Base-by-base conservation (phyloP, 2,888 invertebrate species). In the Strigamia crassipes region DNA sequence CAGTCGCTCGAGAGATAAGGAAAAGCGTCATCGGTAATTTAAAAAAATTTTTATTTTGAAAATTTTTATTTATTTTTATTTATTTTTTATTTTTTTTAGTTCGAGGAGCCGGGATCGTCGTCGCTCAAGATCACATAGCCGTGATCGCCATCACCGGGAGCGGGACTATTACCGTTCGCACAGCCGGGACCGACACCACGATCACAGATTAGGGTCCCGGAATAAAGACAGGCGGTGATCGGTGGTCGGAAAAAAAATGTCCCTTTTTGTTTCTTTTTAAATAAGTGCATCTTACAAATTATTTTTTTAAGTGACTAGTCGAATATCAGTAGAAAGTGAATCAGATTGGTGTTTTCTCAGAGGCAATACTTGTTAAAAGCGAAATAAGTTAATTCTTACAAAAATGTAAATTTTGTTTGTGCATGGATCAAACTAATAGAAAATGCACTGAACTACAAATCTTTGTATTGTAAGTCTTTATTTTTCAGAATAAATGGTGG, bases 91-190 rank as follows among this genome's bases (percentile, higher is more conserved):
- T 56, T 23, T 23, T 27, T 56, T 23, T 23, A 82, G 82, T 27
- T 82, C 78, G 15, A 18, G 79, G 10, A 82, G 82, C 34, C 42
- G 56, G 34, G 82, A 82, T 13, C 18, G 66, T 13, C 79, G 82
- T 12, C 78, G 79, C 9, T 82, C 82, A 12, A 18, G 73, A 46
- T 82, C 82, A 21, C 41, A 61, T n/a, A 82, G 82, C 78, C 34
- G 78, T 8, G 82, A 82, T 31, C 82, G 78, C 31, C 78, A 82
- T 23, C 78, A 78, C n/a, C 51, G 79, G 9, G 82, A 82, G 10
- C 79, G 66, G 5, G 46, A 46, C n/a, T 61, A 82, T 56, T 41
- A 82, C 78, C 79, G 82, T 18, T 56, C 51, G 10, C 61, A 56
- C 80, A 82, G 82, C 41, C 27, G 42, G 9, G 82, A 82, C 10